phyloP scores from a whole-genome alignment of 2,113 vertebrate species.

The Tympanuchus pallidicinctus region DNA sequence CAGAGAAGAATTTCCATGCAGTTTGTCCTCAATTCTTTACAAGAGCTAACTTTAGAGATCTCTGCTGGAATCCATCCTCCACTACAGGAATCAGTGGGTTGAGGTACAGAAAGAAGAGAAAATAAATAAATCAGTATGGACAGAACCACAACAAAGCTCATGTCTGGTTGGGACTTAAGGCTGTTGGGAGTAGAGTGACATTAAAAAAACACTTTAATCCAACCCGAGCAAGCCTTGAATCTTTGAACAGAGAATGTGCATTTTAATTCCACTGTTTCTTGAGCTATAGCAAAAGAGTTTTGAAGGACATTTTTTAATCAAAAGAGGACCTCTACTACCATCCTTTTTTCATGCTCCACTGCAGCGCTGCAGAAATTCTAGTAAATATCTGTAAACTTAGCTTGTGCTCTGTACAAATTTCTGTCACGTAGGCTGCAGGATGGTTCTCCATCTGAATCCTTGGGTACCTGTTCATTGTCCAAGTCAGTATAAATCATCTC shows the following conservation, averaged over 20 bases:
- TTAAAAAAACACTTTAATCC: not conserved
- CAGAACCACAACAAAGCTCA: not conserved
- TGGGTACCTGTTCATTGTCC: not conserved
- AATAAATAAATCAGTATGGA: not conserved
- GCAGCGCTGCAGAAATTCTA: not conserved
- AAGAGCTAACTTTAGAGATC: not conserved
- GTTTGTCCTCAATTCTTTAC: not conserved
- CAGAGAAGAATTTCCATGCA: not conserved
- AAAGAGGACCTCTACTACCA: not conserved
- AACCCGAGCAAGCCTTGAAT: not conserved
- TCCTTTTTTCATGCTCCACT: not conserved
- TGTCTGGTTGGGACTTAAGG: not conserved
- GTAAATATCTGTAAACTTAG: not conserved
- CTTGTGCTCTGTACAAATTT: not conserved
- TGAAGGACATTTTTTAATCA: not conserved
- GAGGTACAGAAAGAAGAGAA: not conserved
- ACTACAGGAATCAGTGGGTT: not conserved
- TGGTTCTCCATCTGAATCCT: not conserved
- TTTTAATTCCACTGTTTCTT: not conserved
- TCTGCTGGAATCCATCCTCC: not conserved
- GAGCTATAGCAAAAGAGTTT: not conserved
- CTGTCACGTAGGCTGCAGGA: not conserved
- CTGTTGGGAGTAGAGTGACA: not conserved
- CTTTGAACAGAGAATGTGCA: fast-evolving
- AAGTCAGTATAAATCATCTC: not conserved